Base-by-base conservation (phyloP, 2,113 vertebrate species). In the Callaeas wilsoni region DNA sequence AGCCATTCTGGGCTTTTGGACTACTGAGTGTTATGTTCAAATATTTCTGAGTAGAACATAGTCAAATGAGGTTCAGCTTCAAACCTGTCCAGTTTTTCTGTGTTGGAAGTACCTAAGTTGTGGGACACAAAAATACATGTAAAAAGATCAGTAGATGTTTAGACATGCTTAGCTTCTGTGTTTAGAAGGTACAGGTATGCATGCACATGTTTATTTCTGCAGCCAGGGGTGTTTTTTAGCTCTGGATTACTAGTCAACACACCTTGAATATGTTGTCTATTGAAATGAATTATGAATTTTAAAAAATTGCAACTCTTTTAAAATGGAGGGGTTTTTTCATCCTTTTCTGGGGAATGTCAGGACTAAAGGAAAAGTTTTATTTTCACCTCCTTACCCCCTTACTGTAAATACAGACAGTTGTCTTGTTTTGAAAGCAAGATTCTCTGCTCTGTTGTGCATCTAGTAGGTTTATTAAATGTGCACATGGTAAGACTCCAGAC, bases 291-390 rank as follows among this genome's bases (percentile, higher is more conserved):
- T n/a, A 23, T 1, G 1, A 53, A 16, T 88, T 90, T 42, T 0
- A 3, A 53, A 80, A 63, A 59, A 23, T 5, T 55, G 2, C 35
- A 13, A 7, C 19, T 56, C 13, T 87, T 16, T 64, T 50, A 49
- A 64, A 84, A 49, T 5, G 0, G 13, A 29, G 4, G 15, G 14
- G 3, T 2, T 11, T 59, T 60, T 62, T 60, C 2, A 1, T 3
- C 12, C 3, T 37, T 68, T 90, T 33, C 15, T 27, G 14, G 19
- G 30, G 26, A 16, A 44, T 27, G 41, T 64, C 6, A 41, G 27
- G 7, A 39, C 26, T 57, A 23, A 87, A 83, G 42, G 23, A 57
- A 8, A 65, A 50, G 21, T 19, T 79, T 53, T 79, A 13, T 52
- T 90, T 89, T 73, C 2, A 9, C 12, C 25, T 57, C 16, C 16